These are phyloP conservation scores for Ploceus nigricollis DNA, from an alignment of 2,113 vertebrate genomes.

Conservation along the genomic window DNA sequence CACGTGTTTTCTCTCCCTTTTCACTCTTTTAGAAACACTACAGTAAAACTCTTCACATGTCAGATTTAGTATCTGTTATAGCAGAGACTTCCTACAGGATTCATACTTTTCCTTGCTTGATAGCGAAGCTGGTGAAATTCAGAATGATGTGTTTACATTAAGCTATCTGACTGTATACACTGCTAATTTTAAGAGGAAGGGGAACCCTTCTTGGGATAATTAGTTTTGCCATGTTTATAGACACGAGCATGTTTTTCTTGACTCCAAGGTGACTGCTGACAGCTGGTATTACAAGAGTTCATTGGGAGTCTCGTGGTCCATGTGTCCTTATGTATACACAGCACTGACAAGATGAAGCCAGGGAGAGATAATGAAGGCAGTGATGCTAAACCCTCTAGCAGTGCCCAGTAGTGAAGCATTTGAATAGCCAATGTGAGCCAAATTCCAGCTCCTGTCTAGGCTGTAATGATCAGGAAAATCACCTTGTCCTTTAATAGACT, in stretches of 20 bases:
- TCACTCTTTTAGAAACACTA: neutral
- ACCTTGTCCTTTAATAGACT: neutral
- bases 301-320: neutral
- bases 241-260: neutral
- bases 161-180: neutral
- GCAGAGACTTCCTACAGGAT: neutral
- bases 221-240: constrained; percentile 35
- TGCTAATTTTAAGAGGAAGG: constrained; percentile 40
- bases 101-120: neutral
- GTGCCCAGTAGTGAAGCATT: neutral
- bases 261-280: neutral
- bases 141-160: constrained; percentile 17
- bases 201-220: constrained; percentile 17
- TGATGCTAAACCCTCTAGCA: neutral
- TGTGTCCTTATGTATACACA: neutral
- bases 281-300: constrained; percentile 2
- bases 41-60: neutral
- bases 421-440: neutral
- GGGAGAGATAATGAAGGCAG: neutral
- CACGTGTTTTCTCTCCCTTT: neutral
- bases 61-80: neutral
- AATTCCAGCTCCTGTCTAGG: neutral
- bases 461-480: neutral
- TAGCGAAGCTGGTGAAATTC: constrained; percentile 8
- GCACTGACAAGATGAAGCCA: neutral